Percentiles rank a stretch among this genome's conserved stretches.
These are phyloP conservation scores for Oplegnathus fasciatus DNA, from an alignment of 2,113 vertebrate species.

Conservation along the genomic window DNA sequence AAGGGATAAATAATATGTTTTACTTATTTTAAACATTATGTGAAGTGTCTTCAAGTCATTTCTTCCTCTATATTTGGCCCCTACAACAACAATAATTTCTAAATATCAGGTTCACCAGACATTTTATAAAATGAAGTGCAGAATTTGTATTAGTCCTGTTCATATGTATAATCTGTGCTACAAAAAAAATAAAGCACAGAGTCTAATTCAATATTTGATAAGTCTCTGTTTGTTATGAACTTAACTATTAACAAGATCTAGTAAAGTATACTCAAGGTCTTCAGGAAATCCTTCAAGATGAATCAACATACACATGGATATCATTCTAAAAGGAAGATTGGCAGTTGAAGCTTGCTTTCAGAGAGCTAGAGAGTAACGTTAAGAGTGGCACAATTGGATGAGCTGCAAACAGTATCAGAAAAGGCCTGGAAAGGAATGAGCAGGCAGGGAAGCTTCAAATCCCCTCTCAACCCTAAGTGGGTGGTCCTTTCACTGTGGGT, in stretches of 20 bases:
- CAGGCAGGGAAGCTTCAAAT: conserved; percentile 84
- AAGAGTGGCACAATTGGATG: conserved; percentile 78
- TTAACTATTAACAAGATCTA: conserved; percentile 65
- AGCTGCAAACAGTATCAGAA: conserved; percentile 82
- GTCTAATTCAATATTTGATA: conserved; percentile 48
- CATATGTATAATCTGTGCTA: background rate
- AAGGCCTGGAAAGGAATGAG: conserved; percentile 81
- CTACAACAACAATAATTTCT: background rate
- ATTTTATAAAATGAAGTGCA: background rate
- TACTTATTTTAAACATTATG: background rate
- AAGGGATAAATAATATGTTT: background rate
- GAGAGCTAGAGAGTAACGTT: conserved; percentile 63
- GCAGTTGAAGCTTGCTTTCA: conserved; percentile 63
- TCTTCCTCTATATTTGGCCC: background rate
- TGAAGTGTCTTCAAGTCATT: background rate
- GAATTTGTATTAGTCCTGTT: background rate
- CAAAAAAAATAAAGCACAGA: background rate
- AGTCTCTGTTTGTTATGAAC: conserved; percentile 54
- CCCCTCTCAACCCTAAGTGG: conserved; percentile 88
- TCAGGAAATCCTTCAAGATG: conserved; percentile 60
- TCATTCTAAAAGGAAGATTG: conserved; percentile 59
- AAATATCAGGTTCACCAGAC: background rate
- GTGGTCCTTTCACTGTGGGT: conserved; percentile 88
- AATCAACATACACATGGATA: conserved; percentile 48
- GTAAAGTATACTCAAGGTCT: conserved; percentile 46